These are phyloP conservation scores for Cyanocitta stelleri DNA, from an alignment of 2,113 vertebrate species.

Conservation along the genomic window DNA sequence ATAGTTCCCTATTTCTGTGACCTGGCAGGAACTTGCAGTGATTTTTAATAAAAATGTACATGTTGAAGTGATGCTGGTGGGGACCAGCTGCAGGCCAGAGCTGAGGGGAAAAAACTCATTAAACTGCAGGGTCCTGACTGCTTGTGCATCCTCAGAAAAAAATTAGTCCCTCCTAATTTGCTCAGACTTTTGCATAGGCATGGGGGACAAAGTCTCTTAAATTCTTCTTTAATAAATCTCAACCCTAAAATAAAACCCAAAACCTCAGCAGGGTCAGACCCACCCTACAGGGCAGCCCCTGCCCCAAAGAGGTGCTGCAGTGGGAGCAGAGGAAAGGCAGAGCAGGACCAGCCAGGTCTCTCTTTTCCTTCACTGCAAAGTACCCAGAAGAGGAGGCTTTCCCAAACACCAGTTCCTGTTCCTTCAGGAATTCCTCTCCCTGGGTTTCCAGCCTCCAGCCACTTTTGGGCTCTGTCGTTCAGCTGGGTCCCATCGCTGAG, in stretches of 20 bases:
- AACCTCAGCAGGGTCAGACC: neutral
- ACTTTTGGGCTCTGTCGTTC: fast-evolving
- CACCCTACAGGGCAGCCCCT: neutral
- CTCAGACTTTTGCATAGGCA: neutral
- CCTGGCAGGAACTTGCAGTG: neutral
- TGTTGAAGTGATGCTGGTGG: neutral
- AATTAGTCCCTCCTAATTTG: neutral
- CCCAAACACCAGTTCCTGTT: neutral
- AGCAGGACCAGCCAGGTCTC: neutral
- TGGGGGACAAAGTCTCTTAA: neutral
- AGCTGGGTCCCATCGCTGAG: neutral
- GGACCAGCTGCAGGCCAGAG: neutral
- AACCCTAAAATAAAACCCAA: neutral
- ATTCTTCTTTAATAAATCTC: neutral
- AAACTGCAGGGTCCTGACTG: fast-evolving
- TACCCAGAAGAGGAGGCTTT: neutral
- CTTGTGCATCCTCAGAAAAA: neutral
- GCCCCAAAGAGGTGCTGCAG: neutral
- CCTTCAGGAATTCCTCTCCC: neutral
- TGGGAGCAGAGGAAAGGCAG: neutral
- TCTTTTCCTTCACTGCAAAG: neutral
- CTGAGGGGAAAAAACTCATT: neutral
- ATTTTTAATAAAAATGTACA: neutral
- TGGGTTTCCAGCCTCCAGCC: neutral
- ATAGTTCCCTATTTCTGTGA: neutral